Evolutionary conservation across 2,113 vertebrate species (phyloP), one percentile per base, ranked within the genome.

Genomic region (Corvus cornix): DNA sequence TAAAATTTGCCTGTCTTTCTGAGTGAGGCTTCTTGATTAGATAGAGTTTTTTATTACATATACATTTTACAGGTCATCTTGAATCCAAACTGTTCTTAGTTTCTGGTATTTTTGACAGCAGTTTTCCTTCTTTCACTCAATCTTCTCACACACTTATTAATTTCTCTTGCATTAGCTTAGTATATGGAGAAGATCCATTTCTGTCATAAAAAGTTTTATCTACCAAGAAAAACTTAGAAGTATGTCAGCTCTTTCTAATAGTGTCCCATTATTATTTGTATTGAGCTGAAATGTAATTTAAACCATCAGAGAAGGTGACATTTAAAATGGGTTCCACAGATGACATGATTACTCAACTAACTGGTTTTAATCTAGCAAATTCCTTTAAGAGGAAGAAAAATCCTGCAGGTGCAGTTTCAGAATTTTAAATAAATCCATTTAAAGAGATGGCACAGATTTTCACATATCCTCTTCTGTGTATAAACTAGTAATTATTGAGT

Each of bases 91-190:
- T 46, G 11, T 49, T 68, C 52, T 59, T 78, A 46, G 35, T 91
- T 91, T 84, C 48, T 86, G 81, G 48, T 77, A 74, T 62, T 94
- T 95, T 64, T 93, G 33, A 96, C 22, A 49, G 68, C 16, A 79
- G 11, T 12, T 90, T 69, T 86, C 64, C 41, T 91, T 94, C 63
- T 87, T 87, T 85, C 68, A 52, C 24, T 67, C 30, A 89, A 0
- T 63, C 62, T 93, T 89, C 62, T 84, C 4, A 10, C n/a, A 91
- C 20, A 87, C 12, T 68, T 75, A 49, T 3, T 91, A 63, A 87
- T 90, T 92, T 95, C 10, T 77, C 30, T 75, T 78, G 23, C 16
- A n/a, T 83, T 76, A 78, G 11, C 37, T 62, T 84, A 8, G 7
- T 52, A 41, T 67, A 60, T 44, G 56, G 10, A 79, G 80, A 67